phyloP scores from a whole-genome alignment of 2,113 vertebrate genomes.

The rat (Rattus norvegicus) region GRCr8 NC_086027.1:57925001-57925500 shows the following conservation, averaged over 20 bases:
- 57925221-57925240: neutral
- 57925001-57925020: constrained; percentile 50
- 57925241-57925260: neutral
- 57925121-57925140: constrained; percentile 46
- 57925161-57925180: constrained; percentile 49
- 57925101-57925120: constrained; percentile 61
- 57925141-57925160: constrained; percentile 31
- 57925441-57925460: constrained; percentile 77
- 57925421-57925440: constrained; percentile 54
- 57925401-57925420: constrained; percentile 64
- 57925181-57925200: neutral
- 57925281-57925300: neutral
- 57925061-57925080: constrained; percentile 68
- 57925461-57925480: constrained; percentile 77
- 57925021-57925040: constrained; percentile 69
- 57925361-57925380: constrained; percentile 5
- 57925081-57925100: constrained; percentile 68
- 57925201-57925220: neutral
- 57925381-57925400: constrained; percentile 9
- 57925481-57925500: constrained; percentile 77
- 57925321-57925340: neutral
- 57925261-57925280: neutral
- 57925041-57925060: constrained; percentile 53
- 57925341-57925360: neutral
- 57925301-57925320: neutral